Evolutionary conservation across 2,888 invertebrate genomes (phyloP).

Genomic region (Tanypteryx hageni): DNA sequence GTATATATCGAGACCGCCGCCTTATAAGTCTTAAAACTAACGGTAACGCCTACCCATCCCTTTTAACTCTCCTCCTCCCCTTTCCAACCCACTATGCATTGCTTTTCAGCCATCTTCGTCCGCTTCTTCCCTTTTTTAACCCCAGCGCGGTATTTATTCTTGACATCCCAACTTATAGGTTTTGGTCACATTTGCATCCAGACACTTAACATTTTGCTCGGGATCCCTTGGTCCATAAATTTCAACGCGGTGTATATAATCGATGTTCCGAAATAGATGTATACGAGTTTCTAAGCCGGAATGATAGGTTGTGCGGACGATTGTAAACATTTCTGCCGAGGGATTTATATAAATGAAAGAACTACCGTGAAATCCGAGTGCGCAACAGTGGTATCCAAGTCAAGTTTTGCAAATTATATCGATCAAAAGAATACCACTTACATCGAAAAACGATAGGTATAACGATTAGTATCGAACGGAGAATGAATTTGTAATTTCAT

Average conservation of each 20-base stretch:
- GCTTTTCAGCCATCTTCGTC: no score
- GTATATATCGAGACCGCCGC: conserved; percentile 35
- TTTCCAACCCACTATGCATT: background rate
- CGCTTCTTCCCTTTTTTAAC: background rate
- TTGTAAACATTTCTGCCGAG: background rate
- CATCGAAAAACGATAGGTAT: no score
- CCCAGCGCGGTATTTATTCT: conserved; percentile 8
- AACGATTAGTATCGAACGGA: no score
- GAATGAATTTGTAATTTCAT: no score
- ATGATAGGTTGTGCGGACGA: no score
- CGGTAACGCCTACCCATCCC: conserved; percentile 31
- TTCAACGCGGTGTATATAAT: background rate
- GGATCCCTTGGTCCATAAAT: background rate
- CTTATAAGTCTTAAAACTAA: conserved; percentile 38
- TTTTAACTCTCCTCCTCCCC: background rate
- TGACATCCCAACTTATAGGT: background rate
- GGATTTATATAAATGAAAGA: background rate
- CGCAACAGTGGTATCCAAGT: background rate
- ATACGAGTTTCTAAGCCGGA: no score
- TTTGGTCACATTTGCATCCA: conserved; percentile 33
- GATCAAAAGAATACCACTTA: no score
- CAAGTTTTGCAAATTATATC: no score
- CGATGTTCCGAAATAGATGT: background rate
- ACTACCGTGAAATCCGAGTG: background rate
- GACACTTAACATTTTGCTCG: background rate